Evolutionary conservation across 2,113 vertebrate genomes (phyloP).

Genomic region (Dicerorhinus sumatrensis): DNA sequence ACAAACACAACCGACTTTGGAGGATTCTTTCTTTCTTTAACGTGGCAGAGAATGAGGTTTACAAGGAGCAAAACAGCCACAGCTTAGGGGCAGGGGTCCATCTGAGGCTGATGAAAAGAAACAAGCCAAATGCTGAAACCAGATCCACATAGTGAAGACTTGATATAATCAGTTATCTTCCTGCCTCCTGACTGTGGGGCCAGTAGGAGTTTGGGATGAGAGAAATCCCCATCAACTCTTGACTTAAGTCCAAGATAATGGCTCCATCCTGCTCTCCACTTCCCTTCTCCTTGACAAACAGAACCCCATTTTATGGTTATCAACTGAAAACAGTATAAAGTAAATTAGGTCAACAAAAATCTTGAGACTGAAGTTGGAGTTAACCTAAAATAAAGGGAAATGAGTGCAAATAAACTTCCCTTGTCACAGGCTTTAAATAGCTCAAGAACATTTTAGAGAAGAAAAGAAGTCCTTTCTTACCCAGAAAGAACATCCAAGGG

Average conservation of each 20-base stretch:
- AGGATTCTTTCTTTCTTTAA: neutral
- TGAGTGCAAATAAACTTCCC: neutral
- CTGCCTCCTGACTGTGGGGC: neutral
- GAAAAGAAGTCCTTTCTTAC: slow-evolving; percentile 43
- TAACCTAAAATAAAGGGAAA: neutral
- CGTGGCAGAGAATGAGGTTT: neutral
- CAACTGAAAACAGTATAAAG: slow-evolving; percentile 31
- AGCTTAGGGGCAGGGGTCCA: neutral
- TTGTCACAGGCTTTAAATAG: slow-evolving; percentile 39
- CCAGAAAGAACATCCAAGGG: neutral
- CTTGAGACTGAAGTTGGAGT: neutral
- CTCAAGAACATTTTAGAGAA: neutral
- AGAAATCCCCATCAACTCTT: neutral
- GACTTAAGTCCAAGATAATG: neutral
- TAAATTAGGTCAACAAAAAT: neutral
- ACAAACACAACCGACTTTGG: neutral
- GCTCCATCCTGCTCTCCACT: neutral
- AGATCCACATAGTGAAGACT: neutral
- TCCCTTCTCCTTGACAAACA: neutral
- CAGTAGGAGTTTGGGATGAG: neutral
- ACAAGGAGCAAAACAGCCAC: neutral
- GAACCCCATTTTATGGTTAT: neutral
- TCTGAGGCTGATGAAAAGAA: neutral
- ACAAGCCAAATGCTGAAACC: neutral
- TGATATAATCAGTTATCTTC: neutral